These are phyloP conservation scores for Pterocles orientalis DNA, from an alignment of 2,113 vertebrate genomes.

Conservation along the genomic window DNA sequence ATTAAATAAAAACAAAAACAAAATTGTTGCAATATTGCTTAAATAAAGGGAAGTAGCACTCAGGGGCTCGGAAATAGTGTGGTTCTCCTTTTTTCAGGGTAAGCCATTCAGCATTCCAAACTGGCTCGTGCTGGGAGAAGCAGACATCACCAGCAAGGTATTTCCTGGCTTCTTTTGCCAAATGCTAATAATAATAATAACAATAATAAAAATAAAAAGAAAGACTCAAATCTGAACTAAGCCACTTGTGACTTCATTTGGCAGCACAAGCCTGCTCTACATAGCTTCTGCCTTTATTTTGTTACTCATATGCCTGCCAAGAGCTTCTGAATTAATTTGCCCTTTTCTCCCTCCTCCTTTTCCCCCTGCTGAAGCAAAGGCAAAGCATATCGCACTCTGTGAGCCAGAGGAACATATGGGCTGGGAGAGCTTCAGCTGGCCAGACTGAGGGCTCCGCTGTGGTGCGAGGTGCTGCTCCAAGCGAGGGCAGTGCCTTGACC, in stretches of 20 bases:
- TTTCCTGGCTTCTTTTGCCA: constrained; percentile 64
- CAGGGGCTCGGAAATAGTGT: neutral
- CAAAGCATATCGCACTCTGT: neutral
- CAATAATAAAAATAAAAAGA: neutral
- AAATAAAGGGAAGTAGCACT: neutral
- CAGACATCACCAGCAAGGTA: constrained; percentile 57
- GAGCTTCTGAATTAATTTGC: constrained; percentile 29
- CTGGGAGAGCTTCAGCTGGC: neutral
- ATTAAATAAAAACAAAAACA: neutral
- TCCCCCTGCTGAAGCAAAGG: neutral
- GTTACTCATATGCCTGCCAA: neutral
- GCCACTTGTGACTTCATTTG: neutral
- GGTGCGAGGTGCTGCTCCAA: rapidly evolving
- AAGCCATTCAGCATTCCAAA: constrained; percentile 35
- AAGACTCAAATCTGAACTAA: neutral
- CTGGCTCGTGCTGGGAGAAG: constrained; percentile 21
- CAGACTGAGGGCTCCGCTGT: neutral
- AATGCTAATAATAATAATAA: constrained; percentile 46
- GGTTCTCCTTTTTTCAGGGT: constrained; percentile 5
- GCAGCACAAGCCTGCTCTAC: neutral
- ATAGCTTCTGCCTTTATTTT: constrained; percentile 2
- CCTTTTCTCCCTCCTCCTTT: neutral
- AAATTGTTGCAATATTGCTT: neutral
- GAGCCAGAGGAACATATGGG: neutral
- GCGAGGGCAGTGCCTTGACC: neutral